These are phyloP conservation scores for Sitobion miscanthi DNA, from an alignment of 1,140 invertebrate species.

Conservation along the genomic window DNA sequence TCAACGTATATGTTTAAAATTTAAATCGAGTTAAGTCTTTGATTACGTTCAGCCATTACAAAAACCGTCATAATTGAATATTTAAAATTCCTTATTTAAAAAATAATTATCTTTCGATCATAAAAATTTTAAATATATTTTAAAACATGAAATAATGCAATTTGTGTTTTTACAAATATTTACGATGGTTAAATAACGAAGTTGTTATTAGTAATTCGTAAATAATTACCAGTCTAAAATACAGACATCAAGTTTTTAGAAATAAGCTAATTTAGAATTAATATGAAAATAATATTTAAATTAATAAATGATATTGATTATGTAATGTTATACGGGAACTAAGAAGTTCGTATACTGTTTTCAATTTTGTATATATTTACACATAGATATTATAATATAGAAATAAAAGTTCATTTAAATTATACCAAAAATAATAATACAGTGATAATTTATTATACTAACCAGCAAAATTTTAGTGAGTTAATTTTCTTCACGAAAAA, in stretches of 20 bases:
- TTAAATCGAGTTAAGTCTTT: background rate
- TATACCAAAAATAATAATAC: background rate
- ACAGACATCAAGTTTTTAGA: background rate
- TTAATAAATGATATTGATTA: background rate
- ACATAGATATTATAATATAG: background rate
- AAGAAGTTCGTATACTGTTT: background rate
- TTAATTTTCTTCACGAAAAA: background rate
- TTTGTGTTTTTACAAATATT: background rate
- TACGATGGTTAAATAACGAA: background rate
- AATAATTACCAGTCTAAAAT: background rate
- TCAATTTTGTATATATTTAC: background rate
- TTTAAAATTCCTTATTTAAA: background rate
- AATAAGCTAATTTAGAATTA: background rate
- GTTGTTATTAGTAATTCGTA: no score
- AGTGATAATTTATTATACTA: no score
- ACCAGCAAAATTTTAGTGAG: background rate
- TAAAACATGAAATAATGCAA: background rate
- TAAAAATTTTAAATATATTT: background rate
- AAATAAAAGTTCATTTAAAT: background rate
- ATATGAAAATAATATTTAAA: background rate
- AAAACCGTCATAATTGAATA: background rate
- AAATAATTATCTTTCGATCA: background rate
- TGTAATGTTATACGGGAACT: background rate
- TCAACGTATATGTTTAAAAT: no score
- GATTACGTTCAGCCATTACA: background rate